Evolutionary conservation across 2,888 invertebrate genomes (phyloP).

Genomic region (Eupithecia insigniata): DNA sequence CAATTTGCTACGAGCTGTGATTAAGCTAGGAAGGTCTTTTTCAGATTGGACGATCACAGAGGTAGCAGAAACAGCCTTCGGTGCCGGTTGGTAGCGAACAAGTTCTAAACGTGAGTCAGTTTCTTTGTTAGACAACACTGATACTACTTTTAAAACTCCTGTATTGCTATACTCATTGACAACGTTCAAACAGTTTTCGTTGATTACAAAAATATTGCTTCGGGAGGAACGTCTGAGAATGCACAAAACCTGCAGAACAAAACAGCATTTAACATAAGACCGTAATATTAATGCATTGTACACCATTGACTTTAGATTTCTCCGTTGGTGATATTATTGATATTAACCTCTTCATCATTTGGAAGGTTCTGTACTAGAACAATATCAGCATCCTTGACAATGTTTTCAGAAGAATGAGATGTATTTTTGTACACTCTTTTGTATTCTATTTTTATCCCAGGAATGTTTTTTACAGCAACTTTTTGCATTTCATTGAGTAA

Average conservation of each 20-base stretch:
- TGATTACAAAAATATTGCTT: constrained; percentile 24
- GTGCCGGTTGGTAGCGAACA: constrained; percentile 37
- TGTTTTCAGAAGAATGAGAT: constrained; percentile 16
- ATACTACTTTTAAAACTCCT: constrained; percentile 19
- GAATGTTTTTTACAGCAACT: constrained; percentile 21
- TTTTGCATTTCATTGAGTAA: constrained; percentile 42
- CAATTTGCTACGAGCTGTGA: constrained; percentile 37
- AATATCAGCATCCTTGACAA: constrained; percentile 39
- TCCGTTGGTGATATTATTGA: too few species aligned
- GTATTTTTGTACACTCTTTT: constrained; percentile 31
- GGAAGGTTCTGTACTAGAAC: constrained; percentile 46
- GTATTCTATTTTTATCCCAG: constrained; percentile 41
- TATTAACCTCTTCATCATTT: constrained; percentile 40
- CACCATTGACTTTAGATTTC: neutral
- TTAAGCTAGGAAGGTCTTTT: constrained; percentile 44
- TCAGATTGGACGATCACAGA: constrained; percentile 42
- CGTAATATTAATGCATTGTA: neutral
- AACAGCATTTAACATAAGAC: neutral
- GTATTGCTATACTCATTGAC: neutral
- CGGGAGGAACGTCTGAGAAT: constrained; percentile 9
- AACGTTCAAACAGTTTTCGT: constrained; percentile 12
- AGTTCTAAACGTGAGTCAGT: constrained; percentile 42
- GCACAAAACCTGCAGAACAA: constrained; percentile 32
- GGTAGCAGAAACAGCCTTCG: constrained; percentile 23
- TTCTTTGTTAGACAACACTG: constrained; percentile 20